These are phyloP conservation scores for Muntiacus muntjak DNA, from an alignment of 2,113 vertebrate species.

Conservation along the genomic window DNA sequence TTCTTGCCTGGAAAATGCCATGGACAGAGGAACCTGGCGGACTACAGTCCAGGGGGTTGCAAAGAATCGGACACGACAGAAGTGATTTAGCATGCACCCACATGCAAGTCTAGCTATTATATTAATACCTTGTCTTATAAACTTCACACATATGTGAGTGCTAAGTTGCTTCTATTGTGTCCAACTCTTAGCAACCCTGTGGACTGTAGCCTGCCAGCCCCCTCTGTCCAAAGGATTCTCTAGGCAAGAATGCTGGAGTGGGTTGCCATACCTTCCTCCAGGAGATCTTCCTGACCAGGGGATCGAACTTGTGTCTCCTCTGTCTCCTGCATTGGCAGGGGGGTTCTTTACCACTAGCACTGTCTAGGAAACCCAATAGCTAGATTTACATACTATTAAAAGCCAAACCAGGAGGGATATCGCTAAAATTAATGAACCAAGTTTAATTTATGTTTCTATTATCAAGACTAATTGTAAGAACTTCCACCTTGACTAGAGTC, in stretches of 20 bases:
- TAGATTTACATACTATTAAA: constrained; percentile 48
- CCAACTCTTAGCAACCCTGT: background rate
- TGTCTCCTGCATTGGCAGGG: background rate
- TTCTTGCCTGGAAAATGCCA: background rate
- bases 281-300: background rate
- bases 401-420: constrained; percentile 40
- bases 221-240: background rate
- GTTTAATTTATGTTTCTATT: constrained; percentile 63
- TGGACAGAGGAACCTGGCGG: background rate
- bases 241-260: background rate
- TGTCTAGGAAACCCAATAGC: background rate
- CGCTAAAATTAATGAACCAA: constrained; percentile 47
- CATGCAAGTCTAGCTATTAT: background rate
- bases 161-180: background rate
- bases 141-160: background rate
- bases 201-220: background rate
- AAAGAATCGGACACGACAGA: background rate
- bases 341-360: background rate
- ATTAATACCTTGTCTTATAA: background rate
- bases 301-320: background rate
- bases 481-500: constrained; percentile 39
- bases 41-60: background rate
- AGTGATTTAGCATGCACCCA: accelerated
- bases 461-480: constrained; percentile 56
- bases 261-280: background rate